A percentile compares a stretch with the other conserved stretches of the same genome.
Evolutionary conservation across 2,888 invertebrate species (phyloP).

Genomic region (Chymomyza amoena): DNA sequence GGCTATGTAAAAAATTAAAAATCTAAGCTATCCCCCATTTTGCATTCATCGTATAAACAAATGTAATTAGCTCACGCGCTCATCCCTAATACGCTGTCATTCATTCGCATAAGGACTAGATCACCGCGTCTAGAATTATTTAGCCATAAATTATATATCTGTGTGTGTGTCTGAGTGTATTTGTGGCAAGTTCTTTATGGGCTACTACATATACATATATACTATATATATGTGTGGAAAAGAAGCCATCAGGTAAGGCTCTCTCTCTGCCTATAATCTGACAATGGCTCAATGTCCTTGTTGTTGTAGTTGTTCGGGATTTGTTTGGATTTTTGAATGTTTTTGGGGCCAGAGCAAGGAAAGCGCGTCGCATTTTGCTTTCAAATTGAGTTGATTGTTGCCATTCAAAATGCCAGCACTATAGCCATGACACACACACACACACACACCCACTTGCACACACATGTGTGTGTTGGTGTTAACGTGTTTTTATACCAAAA

Average conservation of each 20-base stretch:
- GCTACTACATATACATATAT: not conserved
- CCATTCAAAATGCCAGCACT: constrained; percentile 44
- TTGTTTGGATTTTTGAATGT: constrained; percentile 43
- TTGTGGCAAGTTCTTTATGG: not conserved
- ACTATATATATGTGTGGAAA: too few species aligned
- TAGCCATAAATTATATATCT: not conserved
- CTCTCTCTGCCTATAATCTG: not conserved
- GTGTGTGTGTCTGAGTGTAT: not conserved
- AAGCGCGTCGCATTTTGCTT: constrained; percentile 20
- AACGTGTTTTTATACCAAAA: not conserved
- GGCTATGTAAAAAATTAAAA: too few species aligned
- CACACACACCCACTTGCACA: not conserved
- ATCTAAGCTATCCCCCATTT: too few species aligned
- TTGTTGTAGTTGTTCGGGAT: constrained; percentile 26
- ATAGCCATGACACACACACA: not conserved
- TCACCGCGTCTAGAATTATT: not conserved
- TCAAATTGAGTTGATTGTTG: constrained; percentile 67
- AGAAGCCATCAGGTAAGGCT: not conserved
- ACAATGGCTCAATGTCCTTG: not conserved
- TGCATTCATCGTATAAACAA: not conserved
- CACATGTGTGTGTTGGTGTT: not conserved
- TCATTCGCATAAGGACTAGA: not conserved
- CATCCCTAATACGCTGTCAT: not conserved
- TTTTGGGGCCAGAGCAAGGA: constrained; percentile 9
- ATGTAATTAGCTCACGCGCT: not conserved